phyloP scores from a whole-genome alignment of 2,888 invertebrate species.

The Rotaria sp. region DNA sequence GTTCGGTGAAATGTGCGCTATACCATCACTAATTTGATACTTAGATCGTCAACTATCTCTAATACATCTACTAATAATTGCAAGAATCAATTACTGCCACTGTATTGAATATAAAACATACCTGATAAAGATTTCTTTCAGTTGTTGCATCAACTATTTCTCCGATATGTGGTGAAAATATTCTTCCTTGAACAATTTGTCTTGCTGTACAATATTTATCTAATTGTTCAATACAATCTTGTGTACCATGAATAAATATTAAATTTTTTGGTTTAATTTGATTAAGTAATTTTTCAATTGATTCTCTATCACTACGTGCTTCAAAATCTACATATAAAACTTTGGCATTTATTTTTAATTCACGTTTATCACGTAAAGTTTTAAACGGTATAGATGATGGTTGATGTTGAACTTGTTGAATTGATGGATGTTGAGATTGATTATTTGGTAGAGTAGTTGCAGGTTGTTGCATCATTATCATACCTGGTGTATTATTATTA shows the following conservation, averaged over 20 bases:
- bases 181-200: slow-evolving; percentile 61
- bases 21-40: too few relatives aligned
- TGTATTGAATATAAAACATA: slow-evolving; percentile 48
- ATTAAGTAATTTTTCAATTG: slow-evolving; percentile 66
- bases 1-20: too few relatives aligned
- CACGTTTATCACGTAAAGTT: slow-evolving; percentile 69
- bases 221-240: slow-evolving; percentile 66
- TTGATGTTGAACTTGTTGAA: slow-evolving; percentile 20
- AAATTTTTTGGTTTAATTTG: slow-evolving; percentile 71
- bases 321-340: slow-evolving; percentile 93
- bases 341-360: slow-evolving; percentile 72
- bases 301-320: slow-evolving; percentile 67
- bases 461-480: background rate
- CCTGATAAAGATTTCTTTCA: slow-evolving; percentile 94
- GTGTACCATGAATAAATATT: slow-evolving; percentile 61
- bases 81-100: too few relatives aligned
- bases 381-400: slow-evolving; percentile 70
- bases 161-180: slow-evolving; percentile 69
- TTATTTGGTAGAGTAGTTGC: background rate
- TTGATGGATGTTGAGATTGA: background rate
- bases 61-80: too few relatives aligned
- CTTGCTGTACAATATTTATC: slow-evolving; percentile 62
- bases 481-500: background rate
- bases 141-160: slow-evolving; percentile 89
- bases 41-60: too few relatives aligned